Conservation (phyloP, 64 coral and sea anemone species). For the Stylophora pistillata region DNA sequence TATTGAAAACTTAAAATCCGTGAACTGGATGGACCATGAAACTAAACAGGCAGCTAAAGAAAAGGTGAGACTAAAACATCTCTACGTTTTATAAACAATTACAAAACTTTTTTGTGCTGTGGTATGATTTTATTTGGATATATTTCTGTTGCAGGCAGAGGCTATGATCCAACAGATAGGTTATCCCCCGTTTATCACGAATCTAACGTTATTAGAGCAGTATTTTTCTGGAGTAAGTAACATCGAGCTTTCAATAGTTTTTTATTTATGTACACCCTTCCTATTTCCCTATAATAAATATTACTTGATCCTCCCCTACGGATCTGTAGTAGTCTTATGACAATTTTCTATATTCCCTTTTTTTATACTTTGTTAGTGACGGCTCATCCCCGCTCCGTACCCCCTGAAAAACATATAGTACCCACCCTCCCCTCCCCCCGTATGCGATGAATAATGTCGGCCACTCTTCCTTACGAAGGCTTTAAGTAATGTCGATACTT, state of each 20-base stretch:
- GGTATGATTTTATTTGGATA: background rate
- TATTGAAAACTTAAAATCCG: conserved; percentile 63
- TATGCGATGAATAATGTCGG: too few relatives aligned
- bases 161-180: conserved; percentile 91
- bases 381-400: too few relatives aligned
- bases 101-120: background rate
- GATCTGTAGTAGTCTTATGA: too few relatives aligned
- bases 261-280: background rate
- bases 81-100: too few relatives aligned
- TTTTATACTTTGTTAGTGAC: too few relatives aligned
- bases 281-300: too few relatives aligned
- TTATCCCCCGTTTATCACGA: conserved; percentile 78
- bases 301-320: too few relatives aligned
- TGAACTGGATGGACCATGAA: conserved; percentile 85
- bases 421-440: too few relatives aligned
- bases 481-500: background rate
- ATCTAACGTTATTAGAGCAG: conserved; percentile 61
- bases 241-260: background rate
- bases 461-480: background rate
- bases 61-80: conserved; percentile 52
- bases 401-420: too few relatives aligned
- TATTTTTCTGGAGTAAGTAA: conserved; percentile 79
- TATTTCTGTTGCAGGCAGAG: conserved; percentile 63
- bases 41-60: conserved; percentile 77
- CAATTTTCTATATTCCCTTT: too few relatives aligned